Base-by-base conservation (phyloP, 2,797 vertebrate species). In the Melanotaenia boesemani region DNA sequence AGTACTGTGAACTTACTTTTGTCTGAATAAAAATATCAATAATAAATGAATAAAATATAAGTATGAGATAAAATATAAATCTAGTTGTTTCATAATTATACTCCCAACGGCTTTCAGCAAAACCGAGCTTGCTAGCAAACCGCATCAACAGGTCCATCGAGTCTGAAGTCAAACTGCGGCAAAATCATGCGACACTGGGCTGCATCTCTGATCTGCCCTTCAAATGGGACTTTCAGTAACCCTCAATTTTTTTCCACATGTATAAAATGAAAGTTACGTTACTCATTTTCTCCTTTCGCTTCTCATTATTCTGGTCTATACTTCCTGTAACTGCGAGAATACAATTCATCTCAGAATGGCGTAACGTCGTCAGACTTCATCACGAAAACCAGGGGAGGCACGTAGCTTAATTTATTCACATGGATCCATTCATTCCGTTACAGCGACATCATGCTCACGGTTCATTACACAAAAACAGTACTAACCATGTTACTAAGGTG, bases 61-160 rank as follows among this genome's bases (percentile, higher is more conserved):
- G 18, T n/a, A 48, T n/a, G 6, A 48, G 2, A n/a, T n/a, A 8
- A n/a, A 48, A 48, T n/a, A 20, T 46, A 2, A 16, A 20, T 18
- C 5, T 20, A 0, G 6, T 20, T 20, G 5, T 18, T 20, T 20
- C 7, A 46, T n/a, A 8, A 48, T 48, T 48, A 9, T n/a, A n/a
- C 11, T 9, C 6, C 16, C 4, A 7, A 4, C 1, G 3, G 52
- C 1, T 57, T 57, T 52, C 8, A 50, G 0, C 28, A 16, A 28
- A 50, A 18, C 2, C 22, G n/a, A 67, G 52, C 67, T 80, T 55
- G 22, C 34, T 48, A 13, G 16, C 34, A 10, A 80, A 70, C 74
- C 41, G 82, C 81, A 82, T 81, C 89, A 90, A 92, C 89, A 90
- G 87, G 89, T 90, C 48, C n/a, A 70, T 67, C 65, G 28, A 81